phyloP scores from a whole-genome alignment of 1,140 invertebrate species.

The Cephus cinctus region DNA sequence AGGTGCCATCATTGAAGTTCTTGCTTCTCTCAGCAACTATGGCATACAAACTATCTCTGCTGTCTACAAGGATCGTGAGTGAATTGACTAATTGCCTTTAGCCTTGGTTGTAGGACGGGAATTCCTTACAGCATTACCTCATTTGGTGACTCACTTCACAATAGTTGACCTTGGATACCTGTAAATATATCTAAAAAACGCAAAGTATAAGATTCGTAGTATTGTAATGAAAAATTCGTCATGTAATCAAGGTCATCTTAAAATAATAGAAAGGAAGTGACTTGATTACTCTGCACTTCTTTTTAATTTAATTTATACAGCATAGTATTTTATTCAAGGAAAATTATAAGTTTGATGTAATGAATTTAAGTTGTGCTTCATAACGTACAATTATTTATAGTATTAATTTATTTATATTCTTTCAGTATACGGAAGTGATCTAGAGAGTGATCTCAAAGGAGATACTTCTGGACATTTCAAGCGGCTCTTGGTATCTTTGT shows the following conservation, averaged over 20 bases:
- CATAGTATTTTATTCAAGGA: neutral
- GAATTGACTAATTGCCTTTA: neutral
- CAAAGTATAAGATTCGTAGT: no score
- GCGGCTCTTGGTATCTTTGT: slow-evolving; percentile 75
- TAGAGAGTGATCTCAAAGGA: slow-evolving; percentile 79
- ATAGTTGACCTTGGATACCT: no score
- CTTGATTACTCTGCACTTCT: no score
- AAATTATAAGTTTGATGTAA: neutral
- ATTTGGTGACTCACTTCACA: no score
- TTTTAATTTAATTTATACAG: neutral
- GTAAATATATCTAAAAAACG: no score
- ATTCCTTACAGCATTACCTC: no score
- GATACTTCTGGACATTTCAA: slow-evolving; percentile 90
- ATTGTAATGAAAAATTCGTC: no score
- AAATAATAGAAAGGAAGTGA: no score
- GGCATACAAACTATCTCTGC: slow-evolving; percentile 82
- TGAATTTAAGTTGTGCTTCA: no score
- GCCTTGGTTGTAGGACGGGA: no score
- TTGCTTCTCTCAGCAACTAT: slow-evolving; percentile 86
- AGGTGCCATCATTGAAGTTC: slow-evolving; percentile 85
- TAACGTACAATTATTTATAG: no score
- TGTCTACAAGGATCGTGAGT: slow-evolving; percentile 83
- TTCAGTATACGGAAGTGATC: slow-evolving; percentile 71
- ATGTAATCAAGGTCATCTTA: no score
- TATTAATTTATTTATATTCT: slow-evolving; percentile 8